Percentiles rank a stretch among this genome's conserved stretches.
phyloP scores from a whole-genome alignment of 2,888 invertebrate species.

The Mantis religiosa region DNA sequence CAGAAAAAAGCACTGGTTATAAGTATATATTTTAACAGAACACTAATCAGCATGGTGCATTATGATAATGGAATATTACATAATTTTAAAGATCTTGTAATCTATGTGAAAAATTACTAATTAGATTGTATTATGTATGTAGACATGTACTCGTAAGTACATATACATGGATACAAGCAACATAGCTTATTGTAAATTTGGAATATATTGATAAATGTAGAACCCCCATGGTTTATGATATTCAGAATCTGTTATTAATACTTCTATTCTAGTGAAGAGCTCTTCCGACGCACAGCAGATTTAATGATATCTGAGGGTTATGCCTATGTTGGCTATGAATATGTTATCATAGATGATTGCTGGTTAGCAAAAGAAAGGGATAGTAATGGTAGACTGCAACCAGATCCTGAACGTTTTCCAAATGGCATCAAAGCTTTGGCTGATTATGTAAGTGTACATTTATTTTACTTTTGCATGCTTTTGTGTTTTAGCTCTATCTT shows the following conservation, averaged over 20 bases:
- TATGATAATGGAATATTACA: no score
- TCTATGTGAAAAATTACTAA: no score
- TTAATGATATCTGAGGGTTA: slow-evolving; percentile 64
- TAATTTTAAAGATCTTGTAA: no score
- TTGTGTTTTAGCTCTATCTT: no score
- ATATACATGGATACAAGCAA: no score
- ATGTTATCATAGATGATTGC: slow-evolving; percentile 71
- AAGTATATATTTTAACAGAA: no score
- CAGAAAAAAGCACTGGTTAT: no score
- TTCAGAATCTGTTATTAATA: not conserved
- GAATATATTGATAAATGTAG: no score
- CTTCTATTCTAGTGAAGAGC: slow-evolving; percentile 50
- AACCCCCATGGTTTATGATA: not conserved
- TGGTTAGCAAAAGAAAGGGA: slow-evolving; percentile 66
- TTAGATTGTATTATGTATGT: no score
- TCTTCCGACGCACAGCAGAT: slow-evolving; percentile 60
- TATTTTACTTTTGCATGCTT: not conserved
- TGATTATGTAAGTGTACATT: slow-evolving; percentile 59
- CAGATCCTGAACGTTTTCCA: slow-evolving; percentile 66
- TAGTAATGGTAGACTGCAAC: slow-evolving; percentile 52
- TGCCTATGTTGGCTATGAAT: slow-evolving; percentile 65
- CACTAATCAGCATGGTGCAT: no score
- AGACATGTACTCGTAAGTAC: no score
- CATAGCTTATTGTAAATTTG: no score
- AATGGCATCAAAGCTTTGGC: slow-evolving; percentile 65